phyloP scores from a whole-genome alignment of 2,888 invertebrate species.

The Odontothrips loti region DNA sequence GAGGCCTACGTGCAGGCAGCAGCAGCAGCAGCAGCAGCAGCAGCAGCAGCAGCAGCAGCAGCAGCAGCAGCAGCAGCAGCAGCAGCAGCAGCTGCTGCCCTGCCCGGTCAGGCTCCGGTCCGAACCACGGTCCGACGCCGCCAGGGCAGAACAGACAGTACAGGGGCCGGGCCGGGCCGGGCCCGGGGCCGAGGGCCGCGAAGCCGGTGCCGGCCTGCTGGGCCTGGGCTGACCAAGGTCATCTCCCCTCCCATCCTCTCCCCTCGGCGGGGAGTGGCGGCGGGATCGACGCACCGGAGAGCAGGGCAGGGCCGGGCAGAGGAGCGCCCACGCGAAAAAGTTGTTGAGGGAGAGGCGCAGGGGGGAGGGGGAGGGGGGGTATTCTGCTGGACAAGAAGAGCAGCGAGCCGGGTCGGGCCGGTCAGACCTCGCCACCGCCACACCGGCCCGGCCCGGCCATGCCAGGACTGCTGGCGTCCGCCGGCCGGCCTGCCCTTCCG shows the following conservation, averaged over 20 bases:
- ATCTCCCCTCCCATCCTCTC: not conserved
- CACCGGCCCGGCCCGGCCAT: not conserved
- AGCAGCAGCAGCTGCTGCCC: too few relatives aligned
- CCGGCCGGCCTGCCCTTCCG: not conserved
- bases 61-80: too few relatives aligned
- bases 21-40: too few relatives aligned
- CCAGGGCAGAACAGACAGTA: not conserved
- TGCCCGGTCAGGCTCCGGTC: too few relatives aligned
- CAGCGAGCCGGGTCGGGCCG: not conserved
- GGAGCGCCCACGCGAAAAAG: not conserved
- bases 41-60: too few relatives aligned
- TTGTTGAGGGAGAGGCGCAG: too few relatives aligned
- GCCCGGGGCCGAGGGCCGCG: not conserved
- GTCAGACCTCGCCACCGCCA: not conserved
- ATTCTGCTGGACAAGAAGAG: not conserved
- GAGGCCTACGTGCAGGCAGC: too few relatives aligned
- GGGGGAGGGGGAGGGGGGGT: not conserved
- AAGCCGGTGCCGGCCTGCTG: not conserved
- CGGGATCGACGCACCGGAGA: too few relatives aligned
- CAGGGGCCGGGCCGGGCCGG: not conserved
- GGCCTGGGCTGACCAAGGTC: not conserved
- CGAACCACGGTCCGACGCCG: not conserved
- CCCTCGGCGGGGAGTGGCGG: too few relatives aligned
- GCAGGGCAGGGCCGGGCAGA: too few relatives aligned
- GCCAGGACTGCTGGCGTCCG: too few relatives aligned